phyloP scores from a whole-genome alignment of 2,797 vertebrate genomes.

The Scolopax bukidnonensis region DNA sequence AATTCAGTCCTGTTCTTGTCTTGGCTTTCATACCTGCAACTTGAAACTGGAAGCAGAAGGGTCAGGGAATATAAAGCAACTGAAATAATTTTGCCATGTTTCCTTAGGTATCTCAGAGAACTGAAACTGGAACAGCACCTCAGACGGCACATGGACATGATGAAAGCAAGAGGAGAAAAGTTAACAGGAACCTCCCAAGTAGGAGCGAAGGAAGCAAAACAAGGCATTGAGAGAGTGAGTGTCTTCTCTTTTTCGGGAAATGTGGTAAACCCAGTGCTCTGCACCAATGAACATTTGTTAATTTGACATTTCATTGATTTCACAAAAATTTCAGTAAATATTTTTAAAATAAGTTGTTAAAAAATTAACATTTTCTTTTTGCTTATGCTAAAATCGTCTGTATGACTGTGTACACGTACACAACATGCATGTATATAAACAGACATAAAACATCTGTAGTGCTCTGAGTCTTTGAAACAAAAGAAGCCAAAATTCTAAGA shows the following conservation, averaged over 20 bases:
- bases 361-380: not conserved
- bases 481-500: not conserved
- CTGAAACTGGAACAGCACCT: slow-evolving; percentile 64
- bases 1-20: not conserved
- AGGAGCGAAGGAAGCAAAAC: slow-evolving; percentile 66
- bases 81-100: not conserved
- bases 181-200: slow-evolving; percentile 40
- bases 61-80: not conserved
- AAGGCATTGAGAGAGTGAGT: slow-evolving; percentile 73
- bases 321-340: not conserved
- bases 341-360: not conserved
- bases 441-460: not conserved
- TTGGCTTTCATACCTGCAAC: too few species aligned
- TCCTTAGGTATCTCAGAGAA: slow-evolving; percentile 45
- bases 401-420: not conserved
- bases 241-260: not conserved
- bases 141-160: slow-evolving; percentile 43
- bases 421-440: not conserved
- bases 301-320: not conserved
- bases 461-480: not conserved
- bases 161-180: slow-evolving; percentile 71
- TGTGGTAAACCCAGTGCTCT: too few species aligned
- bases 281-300: too few species aligned
- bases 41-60: not conserved
- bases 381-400: not conserved